Evolutionary conservation across 2,113 vertebrate genomes (phyloP).

Genomic region (Gorsachius goisagi): DNA sequence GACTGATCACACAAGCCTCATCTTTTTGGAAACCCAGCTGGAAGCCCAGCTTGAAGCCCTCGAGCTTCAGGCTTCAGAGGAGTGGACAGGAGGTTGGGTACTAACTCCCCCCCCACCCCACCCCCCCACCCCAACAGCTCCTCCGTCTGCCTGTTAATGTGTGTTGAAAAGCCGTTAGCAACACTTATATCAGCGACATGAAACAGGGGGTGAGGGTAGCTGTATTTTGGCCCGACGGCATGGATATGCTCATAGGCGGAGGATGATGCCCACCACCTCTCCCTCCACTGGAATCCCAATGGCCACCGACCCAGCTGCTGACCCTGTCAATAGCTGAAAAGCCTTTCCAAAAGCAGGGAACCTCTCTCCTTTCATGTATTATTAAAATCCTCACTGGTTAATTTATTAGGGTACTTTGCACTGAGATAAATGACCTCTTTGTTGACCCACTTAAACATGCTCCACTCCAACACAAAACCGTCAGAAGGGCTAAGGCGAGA

Average conservation of each 20-base stretch:
- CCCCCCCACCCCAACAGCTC: too few species aligned
- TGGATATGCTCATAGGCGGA: fast-evolving
- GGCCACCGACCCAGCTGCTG: not conserved
- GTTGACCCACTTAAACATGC: conserved; percentile 39
- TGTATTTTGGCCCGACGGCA: fast-evolving
- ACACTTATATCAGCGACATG: not conserved
- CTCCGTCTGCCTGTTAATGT: not conserved
- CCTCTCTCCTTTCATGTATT: conserved; percentile 43
- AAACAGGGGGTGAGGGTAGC: not conserved
- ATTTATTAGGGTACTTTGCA: conserved; percentile 52
- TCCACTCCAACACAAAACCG: not conserved
- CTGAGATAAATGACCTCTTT: conserved; percentile 51
- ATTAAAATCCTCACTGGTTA: conserved; percentile 56
- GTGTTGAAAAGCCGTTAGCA: not conserved
- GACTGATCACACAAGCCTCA: not conserved
- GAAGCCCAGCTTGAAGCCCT: not conserved
- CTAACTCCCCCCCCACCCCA: not conserved
- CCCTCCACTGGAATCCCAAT: not conserved
- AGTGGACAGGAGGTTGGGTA: not conserved
- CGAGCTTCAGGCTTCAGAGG: not conserved
- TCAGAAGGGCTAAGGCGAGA: conserved; percentile 14
- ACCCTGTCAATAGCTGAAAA: conserved; percentile 14
- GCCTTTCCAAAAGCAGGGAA: conserved; percentile 31
- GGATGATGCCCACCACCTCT: not conserved
- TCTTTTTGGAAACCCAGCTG: not conserved